Conservation (phyloP, 2,113 vertebrate genomes). For the Marmota monax region DNA sequence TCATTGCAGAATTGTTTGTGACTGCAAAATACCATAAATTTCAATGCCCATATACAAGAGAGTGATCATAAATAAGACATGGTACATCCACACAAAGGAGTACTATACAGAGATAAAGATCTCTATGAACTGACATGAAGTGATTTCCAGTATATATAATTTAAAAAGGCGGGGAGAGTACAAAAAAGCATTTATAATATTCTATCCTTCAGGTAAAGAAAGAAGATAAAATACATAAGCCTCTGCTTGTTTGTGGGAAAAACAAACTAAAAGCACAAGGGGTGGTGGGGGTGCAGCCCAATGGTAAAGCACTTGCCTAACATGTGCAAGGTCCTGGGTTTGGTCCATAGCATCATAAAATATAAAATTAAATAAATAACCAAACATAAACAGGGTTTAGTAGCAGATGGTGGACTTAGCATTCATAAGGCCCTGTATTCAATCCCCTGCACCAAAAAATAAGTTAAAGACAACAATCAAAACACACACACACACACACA, state of each 20-base stretch:
- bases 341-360: background rate
- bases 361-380: too few species aligned
- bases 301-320: background rate
- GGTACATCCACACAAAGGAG: background rate
- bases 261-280: constrained; percentile 19
- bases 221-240: background rate
- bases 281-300: background rate
- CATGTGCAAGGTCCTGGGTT: background rate
- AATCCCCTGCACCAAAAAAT: background rate
- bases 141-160: background rate
- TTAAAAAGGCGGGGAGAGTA: background rate
- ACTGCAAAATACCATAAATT: constrained; percentile 5
- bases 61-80: background rate
- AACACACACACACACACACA: background rate
- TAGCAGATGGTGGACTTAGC: background rate
- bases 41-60: background rate
- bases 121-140: background rate
- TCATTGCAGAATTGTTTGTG: background rate
- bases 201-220: background rate
- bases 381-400: too few species aligned
- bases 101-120: background rate
- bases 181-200: background rate
- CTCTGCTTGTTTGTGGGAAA: background rate
- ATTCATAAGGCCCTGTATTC: background rate
- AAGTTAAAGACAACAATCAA: background rate